Conservation (phyloP, 2,888 invertebrate genomes). For the Cryptocheilus praepositus region DNA sequence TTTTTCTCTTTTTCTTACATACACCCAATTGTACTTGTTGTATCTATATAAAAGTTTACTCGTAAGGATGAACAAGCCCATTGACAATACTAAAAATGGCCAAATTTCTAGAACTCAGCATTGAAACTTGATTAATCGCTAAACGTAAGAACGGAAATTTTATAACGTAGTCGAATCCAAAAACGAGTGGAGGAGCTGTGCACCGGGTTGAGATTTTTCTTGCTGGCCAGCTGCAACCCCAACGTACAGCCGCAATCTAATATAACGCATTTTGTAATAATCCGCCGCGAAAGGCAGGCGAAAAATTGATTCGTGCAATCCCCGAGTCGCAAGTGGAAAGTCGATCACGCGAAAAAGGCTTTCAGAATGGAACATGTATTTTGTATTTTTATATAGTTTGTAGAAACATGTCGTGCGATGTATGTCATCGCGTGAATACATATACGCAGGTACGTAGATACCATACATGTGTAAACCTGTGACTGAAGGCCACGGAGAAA, state of each 20-base stretch:
- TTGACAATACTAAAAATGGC: too few relatives aligned
- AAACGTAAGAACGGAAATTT: too few relatives aligned
- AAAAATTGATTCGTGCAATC: conserved; percentile 25
- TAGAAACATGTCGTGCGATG: conserved; percentile 42
- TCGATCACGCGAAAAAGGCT: too few relatives aligned
- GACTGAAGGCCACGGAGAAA: conserved; percentile 32
- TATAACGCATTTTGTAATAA: not conserved
- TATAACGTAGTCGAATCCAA: not conserved
- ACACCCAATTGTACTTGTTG: conserved; percentile 27
- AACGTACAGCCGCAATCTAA: not conserved
- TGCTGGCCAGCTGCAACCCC: too few relatives aligned
- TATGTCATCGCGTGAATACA: not conserved
- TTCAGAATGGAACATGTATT: conserved; percentile 64
- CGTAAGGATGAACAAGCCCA: not conserved
- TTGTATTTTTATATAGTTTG: conserved; percentile 73
- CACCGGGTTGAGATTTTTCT: too few relatives aligned
- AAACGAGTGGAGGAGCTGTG: not conserved
- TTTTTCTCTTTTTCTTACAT: conserved; percentile 47
- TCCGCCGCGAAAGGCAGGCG: not conserved
- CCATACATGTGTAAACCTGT: conserved; percentile 34
- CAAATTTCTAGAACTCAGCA: too few relatives aligned
- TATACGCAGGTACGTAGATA: conserved; percentile 25
- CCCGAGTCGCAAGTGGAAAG: too few relatives aligned
- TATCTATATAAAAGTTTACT: conserved; percentile 31
- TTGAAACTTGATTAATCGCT: too few relatives aligned